A percentile compares a stretch with the other conserved stretches of the same genome.
These are phyloP conservation scores for Gila orcuttii DNA, from an alignment of 2,113 vertebrate species.

Conservation along the genomic window DNA sequence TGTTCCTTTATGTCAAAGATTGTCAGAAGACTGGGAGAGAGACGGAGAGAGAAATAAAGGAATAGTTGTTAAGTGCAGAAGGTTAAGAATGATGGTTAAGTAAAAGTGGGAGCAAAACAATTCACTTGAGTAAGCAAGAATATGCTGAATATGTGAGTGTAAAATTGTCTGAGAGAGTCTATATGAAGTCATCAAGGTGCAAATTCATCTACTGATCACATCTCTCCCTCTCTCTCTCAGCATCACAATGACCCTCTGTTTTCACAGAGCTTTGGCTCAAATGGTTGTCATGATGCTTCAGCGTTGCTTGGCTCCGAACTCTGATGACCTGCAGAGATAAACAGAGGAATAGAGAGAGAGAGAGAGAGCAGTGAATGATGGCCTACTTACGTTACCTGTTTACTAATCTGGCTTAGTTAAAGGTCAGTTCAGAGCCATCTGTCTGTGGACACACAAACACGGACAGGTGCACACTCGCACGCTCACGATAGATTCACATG, in stretches of 20 bases:
- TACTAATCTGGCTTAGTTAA: conserved; percentile 48
- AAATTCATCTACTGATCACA: conserved; percentile 48
- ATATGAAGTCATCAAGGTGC: conserved; percentile 52
- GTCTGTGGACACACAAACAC: conserved; percentile 27
- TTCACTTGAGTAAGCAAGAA: conserved; percentile 7
- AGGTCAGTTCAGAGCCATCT: conserved; percentile 52
- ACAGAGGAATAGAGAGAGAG: conserved; percentile 14
- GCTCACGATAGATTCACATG: conserved; percentile 2
- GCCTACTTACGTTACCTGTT: conserved; percentile 29
- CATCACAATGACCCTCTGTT: conserved; percentile 21
- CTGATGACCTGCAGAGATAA: conserved; percentile 65
- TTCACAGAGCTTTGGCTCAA: conserved; percentile 31
- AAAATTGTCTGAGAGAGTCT: conserved; percentile 22
- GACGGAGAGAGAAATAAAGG: conserved; percentile 15
- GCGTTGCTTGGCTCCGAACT: conserved; percentile 66
- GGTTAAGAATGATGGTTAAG: neutral
- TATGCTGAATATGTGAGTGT: conserved; percentile 1
- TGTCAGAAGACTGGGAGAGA: conserved; percentile 62
- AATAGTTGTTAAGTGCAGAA: neutral
- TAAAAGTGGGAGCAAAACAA: conserved; percentile 24
- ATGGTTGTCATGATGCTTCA: conserved; percentile 70
- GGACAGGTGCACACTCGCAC: conserved; percentile 17
- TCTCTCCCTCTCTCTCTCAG: neutral
- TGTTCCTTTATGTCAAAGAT: conserved; percentile 65
- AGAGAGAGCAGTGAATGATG: conserved; percentile 25